Conservation (phyloP, 2,113 vertebrate species). For the Ammospiza caudacuta region DNA sequence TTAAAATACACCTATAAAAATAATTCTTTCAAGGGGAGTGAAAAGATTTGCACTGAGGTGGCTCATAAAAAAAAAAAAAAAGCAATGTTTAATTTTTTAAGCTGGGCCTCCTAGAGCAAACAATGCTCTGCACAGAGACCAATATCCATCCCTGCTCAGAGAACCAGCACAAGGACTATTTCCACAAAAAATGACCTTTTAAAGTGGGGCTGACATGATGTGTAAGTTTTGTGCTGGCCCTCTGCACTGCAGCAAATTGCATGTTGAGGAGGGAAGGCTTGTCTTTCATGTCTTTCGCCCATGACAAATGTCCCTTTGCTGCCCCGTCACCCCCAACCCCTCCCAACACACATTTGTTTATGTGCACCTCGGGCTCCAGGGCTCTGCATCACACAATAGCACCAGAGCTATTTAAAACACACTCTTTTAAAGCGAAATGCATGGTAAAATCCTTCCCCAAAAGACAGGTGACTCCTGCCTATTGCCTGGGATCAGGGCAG, state of each 20-base stretch:
- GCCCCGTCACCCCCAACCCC: not conserved
- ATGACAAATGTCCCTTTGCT: not conserved
- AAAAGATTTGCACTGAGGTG: not conserved
- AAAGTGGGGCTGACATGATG: not conserved
- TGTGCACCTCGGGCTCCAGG: not conserved
- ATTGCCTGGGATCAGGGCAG: not conserved
- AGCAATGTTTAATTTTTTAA: not conserved
- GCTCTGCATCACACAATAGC: not conserved
- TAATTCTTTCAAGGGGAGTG: not conserved
- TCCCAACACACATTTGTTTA: not conserved
- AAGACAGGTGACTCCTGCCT: not conserved
- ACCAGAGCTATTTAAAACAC: not conserved
- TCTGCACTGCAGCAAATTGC: not conserved
- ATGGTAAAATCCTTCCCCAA: not conserved
- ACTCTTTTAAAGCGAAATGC: not conserved
- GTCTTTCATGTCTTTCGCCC: not conserved
- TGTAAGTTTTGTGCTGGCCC: not conserved
- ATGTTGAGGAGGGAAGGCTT: not conserved
- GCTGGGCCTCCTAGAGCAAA: not conserved
- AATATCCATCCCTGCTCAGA: not conserved
- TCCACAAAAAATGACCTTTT: constrained; percentile 28
- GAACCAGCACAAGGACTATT: not conserved
- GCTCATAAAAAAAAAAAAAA: not conserved
- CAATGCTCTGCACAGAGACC: not conserved
- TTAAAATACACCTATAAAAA: constrained; percentile 9